phyloP scores from a whole-genome alignment of 1,140 invertebrate species.

The Ips typographus region DNA sequence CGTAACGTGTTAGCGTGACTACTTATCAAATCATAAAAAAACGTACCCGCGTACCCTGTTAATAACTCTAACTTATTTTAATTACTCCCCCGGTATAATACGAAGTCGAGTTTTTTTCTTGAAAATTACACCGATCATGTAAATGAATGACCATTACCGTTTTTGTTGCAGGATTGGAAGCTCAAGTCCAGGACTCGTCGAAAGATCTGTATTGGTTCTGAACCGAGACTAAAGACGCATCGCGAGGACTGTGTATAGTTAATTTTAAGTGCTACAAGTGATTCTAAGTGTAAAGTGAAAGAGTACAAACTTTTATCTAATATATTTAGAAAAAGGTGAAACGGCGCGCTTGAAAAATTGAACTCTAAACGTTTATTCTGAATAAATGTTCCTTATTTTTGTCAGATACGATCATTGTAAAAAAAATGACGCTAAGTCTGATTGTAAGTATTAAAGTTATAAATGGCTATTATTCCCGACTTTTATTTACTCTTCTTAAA shows the following conservation, averaged over 20 bases:
- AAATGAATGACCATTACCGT: background rate
- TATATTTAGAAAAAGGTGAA: conserved; percentile 36
- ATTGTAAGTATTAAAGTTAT: conserved; percentile 46
- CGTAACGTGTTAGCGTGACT: conserved; percentile 23
- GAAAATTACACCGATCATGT: background rate
- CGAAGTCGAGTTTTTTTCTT: background rate
- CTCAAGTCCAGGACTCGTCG: conserved; percentile 60
- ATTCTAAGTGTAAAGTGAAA: conserved; percentile 49
- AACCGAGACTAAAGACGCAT: conserved; percentile 14
- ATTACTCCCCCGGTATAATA: conserved; percentile 19
- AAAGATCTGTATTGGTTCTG: conserved; percentile 62
- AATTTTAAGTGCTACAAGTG: conserved; percentile 43
- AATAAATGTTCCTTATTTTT: conserved; percentile 48
- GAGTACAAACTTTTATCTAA: conserved; percentile 47
- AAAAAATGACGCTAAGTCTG: conserved; percentile 39
- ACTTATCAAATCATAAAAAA: conserved; percentile 26
- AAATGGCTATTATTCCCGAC: conserved; percentile 22
- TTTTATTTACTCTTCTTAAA: background rate
- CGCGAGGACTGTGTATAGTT: conserved; percentile 36
- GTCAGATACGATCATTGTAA: conserved; percentile 41
- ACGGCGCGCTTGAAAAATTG: conserved; percentile 12
- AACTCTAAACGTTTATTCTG: conserved; percentile 44
- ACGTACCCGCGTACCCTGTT: conserved; percentile 15
- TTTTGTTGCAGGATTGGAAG: conserved; percentile 57
- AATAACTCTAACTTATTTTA: conserved; percentile 31